phyloP scores from a whole-genome alignment of 2,797 vertebrate genomes.

The Microctenopoma steveboyesi region DNA sequence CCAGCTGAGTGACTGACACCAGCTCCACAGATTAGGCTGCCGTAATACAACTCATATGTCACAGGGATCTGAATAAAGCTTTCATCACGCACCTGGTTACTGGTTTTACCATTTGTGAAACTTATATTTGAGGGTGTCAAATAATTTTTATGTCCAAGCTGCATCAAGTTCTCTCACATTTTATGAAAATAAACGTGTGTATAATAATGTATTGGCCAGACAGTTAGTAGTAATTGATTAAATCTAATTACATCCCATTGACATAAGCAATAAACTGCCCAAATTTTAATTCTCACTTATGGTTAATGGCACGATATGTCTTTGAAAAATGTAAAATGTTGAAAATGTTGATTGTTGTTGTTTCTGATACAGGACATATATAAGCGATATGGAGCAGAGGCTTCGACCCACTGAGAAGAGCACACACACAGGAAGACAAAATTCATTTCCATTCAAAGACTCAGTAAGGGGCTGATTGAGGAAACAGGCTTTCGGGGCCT shows the following conservation, averaged over 20 bases:
- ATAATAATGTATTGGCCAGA: background rate
- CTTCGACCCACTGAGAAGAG: no score
- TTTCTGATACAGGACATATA: no score
- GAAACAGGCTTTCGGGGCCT: background rate
- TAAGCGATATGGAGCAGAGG: no score
- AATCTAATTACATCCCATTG: background rate
- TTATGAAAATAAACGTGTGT: background rate
- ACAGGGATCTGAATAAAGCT: slow-evolving; percentile 27
- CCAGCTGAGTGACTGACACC: slow-evolving; percentile 59
- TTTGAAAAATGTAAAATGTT: background rate
- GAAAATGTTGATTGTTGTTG: no score
- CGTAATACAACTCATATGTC: slow-evolving; percentile 59
- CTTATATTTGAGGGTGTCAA: slow-evolving; percentile 27
- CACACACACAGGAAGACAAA: background rate
- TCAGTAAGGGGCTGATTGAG: background rate
- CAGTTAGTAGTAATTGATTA: background rate
- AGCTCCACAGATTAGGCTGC: slow-evolving; percentile 27
- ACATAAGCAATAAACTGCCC: background rate
- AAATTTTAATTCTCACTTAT: background rate
- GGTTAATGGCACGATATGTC: background rate
- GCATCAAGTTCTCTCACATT: background rate
- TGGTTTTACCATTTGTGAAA: slow-evolving; percentile 34
- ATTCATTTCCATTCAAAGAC: background rate
- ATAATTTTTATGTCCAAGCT: slow-evolving; percentile 1
- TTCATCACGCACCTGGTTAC: slow-evolving; percentile 28